Conservation (phyloP, 2,797 vertebrate genomes). For the Serranus cabrilla region DNA sequence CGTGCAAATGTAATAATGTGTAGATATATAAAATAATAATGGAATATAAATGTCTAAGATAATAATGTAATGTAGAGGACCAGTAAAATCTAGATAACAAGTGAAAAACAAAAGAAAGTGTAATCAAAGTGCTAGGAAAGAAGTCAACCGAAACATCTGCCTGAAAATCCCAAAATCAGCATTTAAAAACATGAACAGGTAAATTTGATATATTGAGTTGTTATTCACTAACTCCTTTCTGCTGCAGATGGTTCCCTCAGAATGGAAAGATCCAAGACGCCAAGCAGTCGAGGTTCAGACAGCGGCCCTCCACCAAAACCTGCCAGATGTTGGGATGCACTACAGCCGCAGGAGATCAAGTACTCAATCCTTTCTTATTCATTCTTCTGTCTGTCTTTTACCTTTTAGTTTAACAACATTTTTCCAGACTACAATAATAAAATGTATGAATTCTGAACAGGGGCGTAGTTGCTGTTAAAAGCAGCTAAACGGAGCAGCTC, state of each 20-base stretch:
- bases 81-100: neutral
- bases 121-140: neutral
- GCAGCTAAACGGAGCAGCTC: neutral
- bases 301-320: slow-evolving; percentile 68
- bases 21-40: no score
- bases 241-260: slow-evolving; percentile 68
- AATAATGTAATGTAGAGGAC: no score
- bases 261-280: slow-evolving; percentile 49
- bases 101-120: neutral
- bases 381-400: neutral
- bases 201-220: neutral
- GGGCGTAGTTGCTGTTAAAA: no score
- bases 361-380: slow-evolving; percentile 31
- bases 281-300: slow-evolving; percentile 52
- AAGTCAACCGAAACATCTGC: neutral
- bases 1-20: no score
- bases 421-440: no score
- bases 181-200: neutral
- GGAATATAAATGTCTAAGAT: no score
- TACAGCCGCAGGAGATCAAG: slow-evolving; percentile 53
- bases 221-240: slow-evolving; percentile 8
- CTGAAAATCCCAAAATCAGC: neutral
- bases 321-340: slow-evolving; percentile 61
- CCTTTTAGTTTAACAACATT: neutral
- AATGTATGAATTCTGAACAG: no score